Conservation (phyloP, 2,888 invertebrate genomes). For the Podotricha telesiphe region DNA sequence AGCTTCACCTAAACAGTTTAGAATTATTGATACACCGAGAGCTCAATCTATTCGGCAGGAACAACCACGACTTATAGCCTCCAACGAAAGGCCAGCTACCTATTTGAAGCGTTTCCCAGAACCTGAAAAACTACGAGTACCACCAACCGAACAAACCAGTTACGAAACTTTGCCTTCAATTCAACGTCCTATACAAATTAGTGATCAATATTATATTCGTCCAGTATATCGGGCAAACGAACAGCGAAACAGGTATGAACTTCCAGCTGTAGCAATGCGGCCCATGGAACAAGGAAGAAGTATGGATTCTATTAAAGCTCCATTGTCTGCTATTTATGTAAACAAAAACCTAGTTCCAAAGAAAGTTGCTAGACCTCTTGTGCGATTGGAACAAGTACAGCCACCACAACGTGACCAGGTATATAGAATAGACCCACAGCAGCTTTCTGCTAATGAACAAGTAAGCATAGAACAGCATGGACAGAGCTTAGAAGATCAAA, state of each 20-base stretch:
- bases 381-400: slow-evolving; percentile 54
- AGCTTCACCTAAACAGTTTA: slow-evolving; percentile 71
- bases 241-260: slow-evolving; percentile 66
- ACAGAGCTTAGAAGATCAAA: slow-evolving; percentile 67
- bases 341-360: slow-evolving; percentile 71
- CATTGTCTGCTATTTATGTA: slow-evolving; percentile 74
- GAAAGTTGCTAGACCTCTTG: slow-evolving; percentile 60
- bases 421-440: slow-evolving; percentile 49
- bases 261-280: slow-evolving; percentile 52
- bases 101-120: slow-evolving; percentile 74
- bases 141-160: slow-evolving; percentile 64
- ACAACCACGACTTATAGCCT: slow-evolving; percentile 58
- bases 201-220: slow-evolving; percentile 72
- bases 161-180: slow-evolving; percentile 55
- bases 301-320: slow-evolving; percentile 65
- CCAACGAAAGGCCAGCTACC: slow-evolving; percentile 71
- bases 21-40: slow-evolving; percentile 67
- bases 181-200: slow-evolving; percentile 62
- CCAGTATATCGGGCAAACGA: slow-evolving; percentile 69
- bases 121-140: slow-evolving; percentile 66
- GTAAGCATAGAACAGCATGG: slow-evolving; percentile 61
- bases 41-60: slow-evolving; percentile 63
- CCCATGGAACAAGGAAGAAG: slow-evolving; percentile 57
- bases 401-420: slow-evolving; percentile 48
- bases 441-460: slow-evolving; percentile 51